Base-by-base conservation (phyloP, 1,140 invertebrate species). In the Drosophila parabipectinata region DNA sequence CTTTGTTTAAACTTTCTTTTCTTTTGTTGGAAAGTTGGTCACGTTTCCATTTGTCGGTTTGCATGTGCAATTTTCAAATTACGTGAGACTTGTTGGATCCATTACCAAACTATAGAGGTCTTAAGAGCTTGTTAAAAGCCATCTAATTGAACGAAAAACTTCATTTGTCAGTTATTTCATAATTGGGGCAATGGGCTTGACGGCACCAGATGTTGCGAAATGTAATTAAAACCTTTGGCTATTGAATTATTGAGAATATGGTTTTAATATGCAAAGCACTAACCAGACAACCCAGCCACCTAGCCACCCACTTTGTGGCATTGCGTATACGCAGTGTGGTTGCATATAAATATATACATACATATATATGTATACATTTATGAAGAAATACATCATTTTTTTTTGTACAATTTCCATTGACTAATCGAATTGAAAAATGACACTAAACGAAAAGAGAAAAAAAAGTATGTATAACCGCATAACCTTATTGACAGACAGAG, bases 241-340 rank as follows among this genome's bases (percentile, higher is more conserved):
- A 18, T 47, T 34, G 28, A 39, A 69, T 69, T 48, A 69, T 50
- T 50, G 51, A 57, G 26, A 71, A 69, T 57, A 69, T 57, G 56
- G 30, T 41, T 50, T 71, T 69, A 57, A 57, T 69, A 71, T 71
- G 47, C 64, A 48, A 56, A 69, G 12, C 63, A 7, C 26, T 5
- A 28, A 28, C 26, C 5, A 28, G 26, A 28, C 62, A 68, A 56
- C 26, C 37, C 37, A n/a, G 4, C 37, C 37, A 14, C n/a, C 10
- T 12, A 41, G 10, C 8, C 24, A 32, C 28, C 44, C 44, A 41
- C 14, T 18, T 21, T 37, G 48, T 24, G 30, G 66, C 64, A 73
- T 82, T 81, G 79, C 79, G 79, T 82, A 82, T 81, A 81, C 79
- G 79, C 54, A 74, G 57, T 55, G 55, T 67, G 57, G 51, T 48